Base-by-base conservation (phyloP, 2,888 invertebrate genomes). In the Halictus ligatus region DNA sequence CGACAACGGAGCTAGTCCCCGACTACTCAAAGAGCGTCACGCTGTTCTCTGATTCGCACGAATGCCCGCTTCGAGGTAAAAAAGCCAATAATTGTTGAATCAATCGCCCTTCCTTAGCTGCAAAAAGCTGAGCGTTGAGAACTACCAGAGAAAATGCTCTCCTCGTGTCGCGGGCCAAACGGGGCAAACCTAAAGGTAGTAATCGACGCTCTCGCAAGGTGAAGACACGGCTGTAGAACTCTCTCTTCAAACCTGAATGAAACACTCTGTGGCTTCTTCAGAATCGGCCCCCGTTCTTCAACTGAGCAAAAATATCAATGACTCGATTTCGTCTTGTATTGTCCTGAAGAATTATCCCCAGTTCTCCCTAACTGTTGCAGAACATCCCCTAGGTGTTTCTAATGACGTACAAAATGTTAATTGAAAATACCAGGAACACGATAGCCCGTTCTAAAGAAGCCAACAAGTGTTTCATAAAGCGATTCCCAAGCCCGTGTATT, bases 121-220 rank as follows among this genome's bases (percentile, higher is more conserved):
- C 5, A 43, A 46, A 46, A 18, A 76, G 48, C 25, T 58, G 71
- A 29, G 5, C 13, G 71, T 25, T 58, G 50, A 80, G 29, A 40
- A 79, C 8, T 50, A 58, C 1, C 29, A 54, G 64, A 54, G 69
- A 85, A 85, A 84, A 86, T 84, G 85, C 80, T 83, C 80, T 81
- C 83, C 80, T 83, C 58, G 35, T 60, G 7, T 48, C 46, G 73
- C 21, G 50, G 69, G 77, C 29, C 73, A 79, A 74, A 73, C 79
- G 21, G 60, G 29, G 29, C 72, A 29, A 86, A 15, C 46, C 46
- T 13, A 60, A 69, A 10, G 12, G 1, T 60, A 81, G 15, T 48
- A 58, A 84, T 67, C 54, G 18, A 80, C n/a, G 29, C 58, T 58
- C 58, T 58, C 12, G 4, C 4, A 58, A n/a, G 58, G n/a, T 10